phyloP scores from a whole-genome alignment of 2,797 vertebrate genomes.

The Tachyglossus aculeatus region DNA sequence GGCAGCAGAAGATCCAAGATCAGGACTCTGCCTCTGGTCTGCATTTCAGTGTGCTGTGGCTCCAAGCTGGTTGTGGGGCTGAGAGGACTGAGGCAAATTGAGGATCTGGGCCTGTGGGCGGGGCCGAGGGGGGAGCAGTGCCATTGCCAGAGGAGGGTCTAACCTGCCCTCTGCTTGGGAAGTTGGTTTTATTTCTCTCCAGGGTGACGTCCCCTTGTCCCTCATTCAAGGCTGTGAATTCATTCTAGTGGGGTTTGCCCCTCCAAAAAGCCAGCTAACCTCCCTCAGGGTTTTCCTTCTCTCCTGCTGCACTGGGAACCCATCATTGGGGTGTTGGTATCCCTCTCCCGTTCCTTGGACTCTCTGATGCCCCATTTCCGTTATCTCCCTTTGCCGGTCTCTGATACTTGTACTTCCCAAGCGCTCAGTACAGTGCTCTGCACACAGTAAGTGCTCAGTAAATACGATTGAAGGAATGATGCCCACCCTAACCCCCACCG shows the following conservation, averaged over 20 bases:
- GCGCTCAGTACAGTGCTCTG: not conserved
- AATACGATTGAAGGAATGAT: too few species aligned
- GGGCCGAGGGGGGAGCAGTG: too few species aligned
- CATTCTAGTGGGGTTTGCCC: not conserved
- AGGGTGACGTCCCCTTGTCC: conserved; percentile 3
- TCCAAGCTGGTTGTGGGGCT: too few species aligned
- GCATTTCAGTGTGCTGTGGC: too few species aligned
- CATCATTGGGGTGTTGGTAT: not conserved
- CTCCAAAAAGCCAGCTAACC: not conserved
- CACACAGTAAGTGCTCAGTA: too few species aligned
- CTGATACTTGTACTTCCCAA: not conserved
- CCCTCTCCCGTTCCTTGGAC: conserved; percentile 1
- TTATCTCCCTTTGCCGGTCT: too few species aligned
- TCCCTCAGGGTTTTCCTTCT: conserved; percentile 6
- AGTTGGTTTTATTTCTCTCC: conserved; percentile 5
- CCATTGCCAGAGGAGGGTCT: too few species aligned
- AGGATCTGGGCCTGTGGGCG: too few species aligned
- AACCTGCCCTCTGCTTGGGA: conserved; percentile 26
- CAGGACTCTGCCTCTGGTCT: too few species aligned
- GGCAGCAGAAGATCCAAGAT: too few species aligned
- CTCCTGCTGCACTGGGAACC: conserved; percentile 37
- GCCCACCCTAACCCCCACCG: too few species aligned
- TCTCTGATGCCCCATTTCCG: not conserved
- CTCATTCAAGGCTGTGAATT: not conserved
- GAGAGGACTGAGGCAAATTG: too few species aligned